These are phyloP conservation scores for Netelia melanura DNA, from an alignment of 2,888 invertebrate species.

Conservation along the genomic window DNA sequence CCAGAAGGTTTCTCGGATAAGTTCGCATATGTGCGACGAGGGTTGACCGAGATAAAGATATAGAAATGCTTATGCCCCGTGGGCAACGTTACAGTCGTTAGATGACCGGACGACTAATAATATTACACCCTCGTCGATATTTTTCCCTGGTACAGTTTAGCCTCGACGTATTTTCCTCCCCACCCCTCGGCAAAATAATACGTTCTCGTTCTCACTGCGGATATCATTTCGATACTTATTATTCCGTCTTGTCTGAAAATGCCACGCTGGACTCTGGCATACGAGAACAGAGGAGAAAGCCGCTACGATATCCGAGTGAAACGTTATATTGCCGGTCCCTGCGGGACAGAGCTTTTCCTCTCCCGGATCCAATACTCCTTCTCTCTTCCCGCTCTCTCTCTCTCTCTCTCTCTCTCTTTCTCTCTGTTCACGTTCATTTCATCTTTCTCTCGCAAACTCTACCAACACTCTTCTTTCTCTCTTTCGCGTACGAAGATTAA, in stretches of 20 bases:
- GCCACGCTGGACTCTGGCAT: constrained; percentile 12
- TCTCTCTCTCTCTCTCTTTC: constrained; percentile 33
- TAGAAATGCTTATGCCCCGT: constrained; percentile 27
- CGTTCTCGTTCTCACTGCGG: constrained; percentile 44
- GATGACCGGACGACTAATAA: constrained; percentile 71
- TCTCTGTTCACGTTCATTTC: constrained; percentile 19
- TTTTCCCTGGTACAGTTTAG: constrained; percentile 22
- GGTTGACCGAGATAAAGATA: constrained; percentile 9
- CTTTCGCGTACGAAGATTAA: constrained; percentile 78
- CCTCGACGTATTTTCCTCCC: not conserved
- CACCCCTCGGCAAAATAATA: constrained; percentile 51
- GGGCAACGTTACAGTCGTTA: constrained; percentile 60
- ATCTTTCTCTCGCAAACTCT: constrained; percentile 25
- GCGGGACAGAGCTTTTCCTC: constrained; percentile 74
- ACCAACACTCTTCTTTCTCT: constrained; percentile 8
- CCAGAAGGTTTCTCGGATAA: constrained; percentile 58
- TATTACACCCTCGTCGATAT: constrained; percentile 63
- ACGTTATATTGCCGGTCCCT: constrained; percentile 80
- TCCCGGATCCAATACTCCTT: constrained; percentile 76
- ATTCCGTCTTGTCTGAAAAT: constrained; percentile 50
- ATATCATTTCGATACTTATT: constrained; percentile 63
- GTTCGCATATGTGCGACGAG: constrained; percentile 53
- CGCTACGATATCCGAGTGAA: constrained; percentile 74
- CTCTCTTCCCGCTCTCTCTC: constrained; percentile 47
- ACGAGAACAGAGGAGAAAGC: not conserved